These are phyloP conservation scores for Bombyx huttoni DNA, from an alignment of 2,888 invertebrate genomes.

Conservation along the genomic window DNA sequence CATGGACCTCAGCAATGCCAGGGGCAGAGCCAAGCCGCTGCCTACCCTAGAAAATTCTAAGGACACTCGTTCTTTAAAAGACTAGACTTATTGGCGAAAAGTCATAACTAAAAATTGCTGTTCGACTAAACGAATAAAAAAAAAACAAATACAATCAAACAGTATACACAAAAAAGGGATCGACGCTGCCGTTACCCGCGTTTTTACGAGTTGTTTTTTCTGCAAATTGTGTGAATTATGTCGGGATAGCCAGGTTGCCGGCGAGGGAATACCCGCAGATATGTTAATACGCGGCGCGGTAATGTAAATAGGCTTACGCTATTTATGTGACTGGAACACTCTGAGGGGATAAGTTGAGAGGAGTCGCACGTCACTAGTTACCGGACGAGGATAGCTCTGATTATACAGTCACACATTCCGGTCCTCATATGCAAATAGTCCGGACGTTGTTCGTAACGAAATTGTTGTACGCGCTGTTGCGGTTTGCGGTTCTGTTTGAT, in stretches of 20 bases:
- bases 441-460: background rate
- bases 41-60: too few relatives aligned
- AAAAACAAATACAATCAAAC: constrained; percentile 19
- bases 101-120: background rate
- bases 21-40: too few relatives aligned
- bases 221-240: constrained; percentile 18
- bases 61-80: too few relatives aligned
- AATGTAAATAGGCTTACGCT: constrained; percentile 59
- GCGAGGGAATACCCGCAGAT: constrained; percentile 56
- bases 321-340: constrained; percentile 61
- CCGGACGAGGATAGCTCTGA: constrained; percentile 27
- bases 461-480: background rate
- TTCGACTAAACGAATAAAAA: constrained; percentile 8
- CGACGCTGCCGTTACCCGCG: constrained; percentile 17
- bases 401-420: constrained; percentile 30
- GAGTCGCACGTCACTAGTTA: constrained; percentile 17
- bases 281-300: constrained; percentile 57
- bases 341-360: constrained; percentile 36
- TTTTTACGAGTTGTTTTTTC: constrained; percentile 7
- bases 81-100: background rate
- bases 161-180: constrained; percentile 26
- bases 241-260: constrained; percentile 39
- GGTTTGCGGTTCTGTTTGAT: background rate
- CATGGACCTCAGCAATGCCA: too few relatives aligned
- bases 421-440: background rate